Conservation (phyloP, 2,113 vertebrate species). For the Pithys albifrons region DNA sequence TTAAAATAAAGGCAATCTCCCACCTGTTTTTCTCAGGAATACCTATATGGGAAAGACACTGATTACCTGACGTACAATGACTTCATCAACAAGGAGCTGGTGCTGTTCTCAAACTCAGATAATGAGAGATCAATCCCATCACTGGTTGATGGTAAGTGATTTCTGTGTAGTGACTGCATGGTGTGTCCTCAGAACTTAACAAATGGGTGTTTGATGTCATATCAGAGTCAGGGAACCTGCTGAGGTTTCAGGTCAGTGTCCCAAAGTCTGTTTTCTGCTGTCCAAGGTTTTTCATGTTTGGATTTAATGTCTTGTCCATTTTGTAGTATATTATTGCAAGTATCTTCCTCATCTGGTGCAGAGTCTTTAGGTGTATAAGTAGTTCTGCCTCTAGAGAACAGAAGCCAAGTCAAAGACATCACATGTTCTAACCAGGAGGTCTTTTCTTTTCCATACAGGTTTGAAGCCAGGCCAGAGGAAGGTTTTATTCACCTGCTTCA, state of each 20-base stretch:
- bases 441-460: conserved; percentile 72
- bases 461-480: conserved; percentile 97
- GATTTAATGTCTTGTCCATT: neutral
- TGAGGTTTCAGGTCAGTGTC: neutral
- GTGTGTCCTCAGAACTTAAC: neutral
- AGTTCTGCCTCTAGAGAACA: neutral
- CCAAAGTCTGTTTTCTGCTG: neutral
- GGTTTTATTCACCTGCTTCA: conserved; percentile 93
- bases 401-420: neutral
- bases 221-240: neutral
- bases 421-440: neutral
- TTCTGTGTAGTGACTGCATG: neutral
- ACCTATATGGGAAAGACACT: conserved; percentile 88
- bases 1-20: neutral
- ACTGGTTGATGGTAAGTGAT: conserved; percentile 88
- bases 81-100: conserved; percentile 97
- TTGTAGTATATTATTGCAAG: neutral
- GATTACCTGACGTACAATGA: conserved; percentile 89
- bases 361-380: neutral
- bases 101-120: conserved; percentile 96
- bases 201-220: neutral
- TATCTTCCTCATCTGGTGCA: neutral
- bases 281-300: neutral
- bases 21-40: conserved; percentile 80
- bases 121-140: conserved; percentile 97